Base-by-base conservation (phyloP, 1,140 invertebrate genomes). In the Antheraea pernyi region DNA sequence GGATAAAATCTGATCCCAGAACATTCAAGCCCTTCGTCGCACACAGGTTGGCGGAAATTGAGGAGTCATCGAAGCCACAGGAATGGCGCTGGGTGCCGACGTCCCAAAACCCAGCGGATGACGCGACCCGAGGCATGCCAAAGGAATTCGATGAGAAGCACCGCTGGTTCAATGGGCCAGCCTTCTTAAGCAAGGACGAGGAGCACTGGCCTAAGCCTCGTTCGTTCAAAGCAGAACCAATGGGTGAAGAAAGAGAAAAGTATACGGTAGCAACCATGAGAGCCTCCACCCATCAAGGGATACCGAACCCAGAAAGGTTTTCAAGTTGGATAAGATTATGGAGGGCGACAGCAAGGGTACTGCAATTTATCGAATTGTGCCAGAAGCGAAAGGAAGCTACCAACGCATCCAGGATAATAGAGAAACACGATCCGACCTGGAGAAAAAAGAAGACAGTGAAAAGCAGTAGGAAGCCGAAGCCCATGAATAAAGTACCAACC, bases 21-120 rank as follows among this genome's bases (percentile, higher is more conserved):
- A 59, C 65, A 0, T 77, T 64, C 60, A 84, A 83, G 67, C 76
- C 82, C 0, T 89, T 84, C 71, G 84, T 89, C 0, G 85, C 85
- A 0, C 88, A 88, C 61, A 67, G 83, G n/a, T 59, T 91, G 0
- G 71, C 70, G 0, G 75, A 77, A 61, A 88, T 88, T n/a, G 80
- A 82, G 39, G 75, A 83, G 9, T 30, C 59, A 0, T 84, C 84
- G 0, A 53, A 68, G 1, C 53, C 65, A 18, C 46, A 70, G 19
- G 70, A 83, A 13, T 89, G 84, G 81, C 59, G 73, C 16, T 82
- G 76, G 64, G 69, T 84, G 5, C 75, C 74, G 9, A 77, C 79
- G 5, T 73, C 69, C 37, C 2, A 72, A 7, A 85, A 87, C 59
- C 75, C 79, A 0, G 83, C 83, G 0, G 82, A 86, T 60, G 22